These are phyloP conservation scores for Crotalus horridus DNA, from an alignment of 2,113 vertebrate genomes.

Conservation along the genomic window DNA sequence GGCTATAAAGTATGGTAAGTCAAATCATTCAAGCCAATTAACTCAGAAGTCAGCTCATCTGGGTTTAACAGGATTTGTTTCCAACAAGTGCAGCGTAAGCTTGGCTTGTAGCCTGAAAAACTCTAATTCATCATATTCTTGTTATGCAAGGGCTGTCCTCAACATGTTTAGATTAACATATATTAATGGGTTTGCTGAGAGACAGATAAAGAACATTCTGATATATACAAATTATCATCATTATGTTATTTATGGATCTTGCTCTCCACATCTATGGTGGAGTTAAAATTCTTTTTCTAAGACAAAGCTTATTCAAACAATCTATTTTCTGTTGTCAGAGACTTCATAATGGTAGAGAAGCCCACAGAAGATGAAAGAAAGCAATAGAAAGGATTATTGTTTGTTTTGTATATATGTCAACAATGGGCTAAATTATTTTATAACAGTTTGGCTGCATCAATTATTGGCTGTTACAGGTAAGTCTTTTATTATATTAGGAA, in stretches of 20 bases:
- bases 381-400: background rate
- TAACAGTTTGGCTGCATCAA: background rate
- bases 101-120: background rate
- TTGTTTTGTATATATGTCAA: background rate
- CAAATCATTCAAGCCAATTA: background rate
- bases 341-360: background rate
- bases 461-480: background rate
- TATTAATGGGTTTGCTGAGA: conserved; percentile 1
- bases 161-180: background rate
- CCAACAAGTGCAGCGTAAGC: background rate
- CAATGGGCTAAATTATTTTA: background rate
- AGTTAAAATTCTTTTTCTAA: background rate
- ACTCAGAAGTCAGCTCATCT: background rate
- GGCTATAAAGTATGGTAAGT: background rate
- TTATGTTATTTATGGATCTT: conserved; percentile 2
- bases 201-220: background rate
- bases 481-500: background rate
- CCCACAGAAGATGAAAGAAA: background rate
- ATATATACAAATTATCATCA: conserved; percentile 2
- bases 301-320: background rate
- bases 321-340: background rate
- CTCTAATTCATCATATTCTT: background rate
- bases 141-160: background rate
- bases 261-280: background rate
- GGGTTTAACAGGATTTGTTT: background rate